Evolutionary conservation across 2,888 invertebrate genomes (phyloP), one percentile per base, ranked within the genome.

Genomic region (Rapana venosa): DNA sequence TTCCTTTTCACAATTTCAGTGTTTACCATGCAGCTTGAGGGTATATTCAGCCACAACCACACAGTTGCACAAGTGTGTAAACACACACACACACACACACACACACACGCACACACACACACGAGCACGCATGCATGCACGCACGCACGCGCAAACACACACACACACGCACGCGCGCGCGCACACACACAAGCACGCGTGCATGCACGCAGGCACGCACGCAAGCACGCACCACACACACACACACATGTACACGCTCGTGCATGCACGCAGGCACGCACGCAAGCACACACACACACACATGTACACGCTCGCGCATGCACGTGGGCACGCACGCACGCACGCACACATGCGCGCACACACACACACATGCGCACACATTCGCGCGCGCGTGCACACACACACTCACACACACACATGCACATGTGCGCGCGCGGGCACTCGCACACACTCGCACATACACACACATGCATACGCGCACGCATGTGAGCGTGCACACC

Each of bases 301-400:
- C 84, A 84, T 84, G 36, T n/a, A n/a, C n/a, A 66, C 26, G 66
- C 66, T 2, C 66, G 26, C 66, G 11, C n/a, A 13, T 26, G 15
- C 56, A 5, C 81, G 15, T 70, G 87, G 85, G 30, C 90, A 30
- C 86, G 81, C 88, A 91, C 70, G 35, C 58, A 85, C 88, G 90
- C 86, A 86, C 88, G 88, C 84, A 79, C 88, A 85, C 87, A 87
- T 35, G 88, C 84, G 84, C 81, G 74, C 88, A 89, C 77, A 79
- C 74, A 88, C 58, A 88, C 56, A 88, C 81, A 88, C 84, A 84
- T 84, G 36, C 87, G 85, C 74, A 87, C 87, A 74, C 58, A 61
- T 87, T n/a, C 61, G 90, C 79, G 86, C 66, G 81, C 87, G 47
- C 32, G 79, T 88, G 77, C 87, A 91, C 86, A 87, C 20, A 58